A percentile compares a stretch with the other conserved stretches of the same genome.
phyloP scores from a whole-genome alignment of 2,113 vertebrate genomes.

The Calyptommatus sinebrachiatus region DNA sequence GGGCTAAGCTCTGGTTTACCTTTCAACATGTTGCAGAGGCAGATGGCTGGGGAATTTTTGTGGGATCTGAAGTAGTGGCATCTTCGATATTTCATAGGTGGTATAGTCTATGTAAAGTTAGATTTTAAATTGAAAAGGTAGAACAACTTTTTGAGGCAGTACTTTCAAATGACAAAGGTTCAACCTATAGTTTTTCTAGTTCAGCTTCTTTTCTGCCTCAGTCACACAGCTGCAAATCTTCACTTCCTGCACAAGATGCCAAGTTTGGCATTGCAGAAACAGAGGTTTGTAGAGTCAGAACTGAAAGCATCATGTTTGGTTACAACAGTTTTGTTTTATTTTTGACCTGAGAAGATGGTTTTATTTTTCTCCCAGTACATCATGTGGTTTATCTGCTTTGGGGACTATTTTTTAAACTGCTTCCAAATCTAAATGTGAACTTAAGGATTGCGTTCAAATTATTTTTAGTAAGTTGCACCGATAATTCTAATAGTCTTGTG shows the following conservation, averaged over 20 bases:
- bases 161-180: background rate
- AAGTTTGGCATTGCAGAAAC: background rate
- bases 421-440: background rate
- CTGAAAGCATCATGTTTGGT: no score
- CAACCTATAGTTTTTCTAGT: background rate
- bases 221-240: background rate
- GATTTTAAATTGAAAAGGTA: background rate
- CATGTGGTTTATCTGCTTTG: background rate
- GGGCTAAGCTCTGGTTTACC: no score
- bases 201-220: background rate
- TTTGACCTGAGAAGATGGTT: background rate
- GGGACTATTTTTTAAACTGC: background rate
- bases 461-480: background rate
- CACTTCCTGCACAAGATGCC: background rate
- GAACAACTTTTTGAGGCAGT: background rate
- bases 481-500: background rate
- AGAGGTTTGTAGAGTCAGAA: background rate
- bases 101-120: background rate
- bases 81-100: background rate
- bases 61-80: background rate
- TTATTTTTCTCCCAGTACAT: background rate
- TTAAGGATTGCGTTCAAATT: background rate
- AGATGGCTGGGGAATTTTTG: no score
- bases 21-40: no score
- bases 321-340: no score